Base-by-base conservation (phyloP, 2,113 vertebrate species). In the Terrapene triunguis region DNA sequence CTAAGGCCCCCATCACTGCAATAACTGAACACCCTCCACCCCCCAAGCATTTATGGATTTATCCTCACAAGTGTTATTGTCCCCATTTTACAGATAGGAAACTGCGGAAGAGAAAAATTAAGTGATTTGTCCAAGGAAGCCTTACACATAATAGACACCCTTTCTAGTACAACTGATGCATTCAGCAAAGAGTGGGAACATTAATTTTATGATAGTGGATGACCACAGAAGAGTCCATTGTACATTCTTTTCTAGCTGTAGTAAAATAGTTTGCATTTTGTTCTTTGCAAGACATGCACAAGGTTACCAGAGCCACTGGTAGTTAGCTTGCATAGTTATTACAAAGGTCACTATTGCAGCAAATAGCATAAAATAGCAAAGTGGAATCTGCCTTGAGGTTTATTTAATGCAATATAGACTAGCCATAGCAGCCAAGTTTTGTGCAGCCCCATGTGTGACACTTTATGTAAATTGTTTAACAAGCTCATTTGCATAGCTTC, bases 181-280 rank as follows among this genome's bases (percentile, higher is more conserved):
- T 29, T 24, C 22, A 25, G 17, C 55, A 57, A 35, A 87, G 76
- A 0, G 8, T 13, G 4, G 0, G 11, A 69, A 17, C 0, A n/a
- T n/a, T n/a, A n/a, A n/a, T n/a, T n/a, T n/a, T n/a, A n/a, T n/a
- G n/a, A n/a, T n/a, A n/a, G n/a, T n/a, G n/a, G n/a, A n/a, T n/a
- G n/a, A n/a, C n/a, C n/a, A n/a, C n/a, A n/a, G n/a, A n/a, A n/a
- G n/a, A n/a, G n/a, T n/a, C n/a, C n/a, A n/a, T n/a, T n/a, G n/a
- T n/a, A n/a, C n/a, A n/a, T n/a, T n/a, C n/a, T n/a, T n/a, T n/a
- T n/a, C n/a, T n/a, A n/a, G n/a, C n/a, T n/a, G n/a, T n/a, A n/a
- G n/a, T n/a, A n/a, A n/a, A n/a, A n/a, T n/a, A n/a, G 7, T 2
- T 65, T 48, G n/a, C 0, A 0, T 62, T 94, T 78, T 48, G 8